Conservation (phyloP, 1,140 invertebrate genomes). For the Ceratina japonica region DNA sequence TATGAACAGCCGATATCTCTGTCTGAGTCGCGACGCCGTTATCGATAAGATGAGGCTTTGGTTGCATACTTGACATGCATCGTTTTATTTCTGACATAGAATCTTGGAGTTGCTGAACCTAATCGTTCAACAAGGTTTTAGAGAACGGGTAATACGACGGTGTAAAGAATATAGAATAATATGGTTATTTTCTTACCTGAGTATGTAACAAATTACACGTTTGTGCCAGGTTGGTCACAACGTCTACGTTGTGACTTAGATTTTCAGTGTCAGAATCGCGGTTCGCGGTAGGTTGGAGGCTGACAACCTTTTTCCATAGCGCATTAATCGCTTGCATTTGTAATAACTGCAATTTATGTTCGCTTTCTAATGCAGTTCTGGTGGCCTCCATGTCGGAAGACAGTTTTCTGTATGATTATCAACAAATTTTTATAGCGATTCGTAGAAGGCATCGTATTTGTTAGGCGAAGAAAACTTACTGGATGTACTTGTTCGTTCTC, state of each 20-base stretch:
- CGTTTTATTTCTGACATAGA: slow-evolving; percentile 88
- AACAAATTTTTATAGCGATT: slow-evolving; percentile 7
- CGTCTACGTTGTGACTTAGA: slow-evolving; percentile 78
- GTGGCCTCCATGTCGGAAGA: slow-evolving; percentile 90
- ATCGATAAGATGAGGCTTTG: slow-evolving; percentile 72
- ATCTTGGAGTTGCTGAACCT: slow-evolving; percentile 87
- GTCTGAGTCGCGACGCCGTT: slow-evolving; percentile 87
- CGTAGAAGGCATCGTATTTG: background rate
- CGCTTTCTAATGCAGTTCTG: slow-evolving; percentile 89
- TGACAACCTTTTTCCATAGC: slow-evolving; percentile 93
- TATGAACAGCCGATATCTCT: slow-evolving; percentile 87
- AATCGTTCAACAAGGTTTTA: slow-evolving; percentile 12
- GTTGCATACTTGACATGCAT: slow-evolving; percentile 82
- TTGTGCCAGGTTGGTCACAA: slow-evolving; percentile 81
- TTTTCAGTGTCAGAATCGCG: slow-evolving; percentile 64
- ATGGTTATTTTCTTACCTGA: slow-evolving; percentile 63
- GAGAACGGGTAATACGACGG: background rate
- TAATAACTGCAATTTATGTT: slow-evolving; percentile 90
- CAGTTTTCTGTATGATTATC: slow-evolving; percentile 81
- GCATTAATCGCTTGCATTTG: slow-evolving; percentile 95
- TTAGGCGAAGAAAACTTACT: slow-evolving; percentile 81
- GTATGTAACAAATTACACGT: slow-evolving; percentile 78
- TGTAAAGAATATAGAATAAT: background rate
- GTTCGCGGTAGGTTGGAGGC: slow-evolving; percentile 80
- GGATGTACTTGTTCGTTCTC: slow-evolving; percentile 91